Base-by-base conservation (phyloP, 1,140 invertebrate species). In the Capitella teleta region DNA sequence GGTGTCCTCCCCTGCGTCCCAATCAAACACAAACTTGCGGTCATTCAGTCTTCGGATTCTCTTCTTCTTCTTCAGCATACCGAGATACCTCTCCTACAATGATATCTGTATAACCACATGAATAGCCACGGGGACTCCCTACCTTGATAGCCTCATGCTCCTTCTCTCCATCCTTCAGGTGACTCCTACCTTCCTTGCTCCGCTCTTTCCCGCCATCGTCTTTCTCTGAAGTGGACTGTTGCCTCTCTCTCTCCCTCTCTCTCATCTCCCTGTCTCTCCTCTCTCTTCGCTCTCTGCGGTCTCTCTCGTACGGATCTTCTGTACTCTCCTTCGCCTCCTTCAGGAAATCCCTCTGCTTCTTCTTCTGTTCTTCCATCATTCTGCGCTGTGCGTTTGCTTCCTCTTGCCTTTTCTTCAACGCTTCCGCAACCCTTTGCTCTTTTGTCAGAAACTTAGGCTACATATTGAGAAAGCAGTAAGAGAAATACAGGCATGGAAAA, bases 1-100 rank as follows among this genome's bases (percentile, higher is more conserved):
- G 0, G 96, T 99, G 61, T 99, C 96, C 71, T 99, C 96, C 0
- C 84, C 84, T 3, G 91, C 91, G 76, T 99, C 96, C 96, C 96
- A 99, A 75, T 99, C 96, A 75, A 99, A 99, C 0, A 99, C 94
- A 79, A 99, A 99, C 74, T 99, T 99, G 3, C 94, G 76, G 64
- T 99, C 96, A 75, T 98, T 98, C 3, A 98, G 72, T 54, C 93
- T 77, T 28, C 96, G 74, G 0, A 95, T 86, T 30, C 65, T 56
- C 5, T 91, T 79, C 63, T 96, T 96, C 64, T 92, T 95, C 63
- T 97, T 97, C 0, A 91, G 74, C 16, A 93, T 79, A 6, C 91
- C 74, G n/a, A 98, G 77, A 71, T 96, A 98, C 6, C 93, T 77
- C 67, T 96, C 93, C 68, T 74, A 38, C 12, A 38, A 18, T 5